Conservation (phyloP, 2,797 vertebrate genomes). For the Mormyrus hasselquistii region DNA sequence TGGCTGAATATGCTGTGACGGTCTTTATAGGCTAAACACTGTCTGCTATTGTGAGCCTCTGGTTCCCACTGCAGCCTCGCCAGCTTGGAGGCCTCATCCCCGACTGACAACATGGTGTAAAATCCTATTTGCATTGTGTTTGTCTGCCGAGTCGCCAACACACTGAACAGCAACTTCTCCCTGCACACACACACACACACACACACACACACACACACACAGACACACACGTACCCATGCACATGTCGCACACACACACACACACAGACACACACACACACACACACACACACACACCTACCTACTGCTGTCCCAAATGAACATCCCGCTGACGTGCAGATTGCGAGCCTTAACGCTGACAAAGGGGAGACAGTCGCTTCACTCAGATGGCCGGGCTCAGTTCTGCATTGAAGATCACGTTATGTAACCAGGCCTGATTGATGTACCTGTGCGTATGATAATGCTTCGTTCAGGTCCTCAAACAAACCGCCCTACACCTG, state of each 20-base stretch:
- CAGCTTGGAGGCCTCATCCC: slow-evolving; percentile 39
- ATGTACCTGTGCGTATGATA: slow-evolving; percentile 21
- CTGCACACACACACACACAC: slow-evolving; percentile 2
- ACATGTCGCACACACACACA: neutral
- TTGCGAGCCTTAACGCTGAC: slow-evolving; percentile 31
- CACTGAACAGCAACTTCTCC: slow-evolving; percentile 14
- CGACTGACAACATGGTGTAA: slow-evolving; percentile 46
- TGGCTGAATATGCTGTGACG: slow-evolving; percentile 42
- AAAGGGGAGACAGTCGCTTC: slow-evolving; percentile 15
- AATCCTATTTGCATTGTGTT: slow-evolving; percentile 52
- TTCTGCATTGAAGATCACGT: slow-evolving; percentile 6
- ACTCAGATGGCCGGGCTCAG: slow-evolving; percentile 21
- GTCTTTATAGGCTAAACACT: slow-evolving; percentile 41
- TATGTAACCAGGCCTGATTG: slow-evolving; percentile 28
- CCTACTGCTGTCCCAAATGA: slow-evolving; percentile 33
- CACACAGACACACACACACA: neutral
- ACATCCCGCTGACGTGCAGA: slow-evolving; percentile 27
- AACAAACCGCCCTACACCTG: neutral
- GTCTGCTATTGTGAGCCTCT: slow-evolving; percentile 40
- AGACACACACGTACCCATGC: neutral
- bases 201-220: neutral
- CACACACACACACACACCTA: neutral
- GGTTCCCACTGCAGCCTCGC: slow-evolving; percentile 42
- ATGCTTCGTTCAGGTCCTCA: neutral
- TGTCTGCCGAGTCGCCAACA: slow-evolving; percentile 38